These are phyloP conservation scores for Threskiornis aethiopicus DNA, from an alignment of 2,797 vertebrate genomes.

Conservation along the genomic window DNA sequence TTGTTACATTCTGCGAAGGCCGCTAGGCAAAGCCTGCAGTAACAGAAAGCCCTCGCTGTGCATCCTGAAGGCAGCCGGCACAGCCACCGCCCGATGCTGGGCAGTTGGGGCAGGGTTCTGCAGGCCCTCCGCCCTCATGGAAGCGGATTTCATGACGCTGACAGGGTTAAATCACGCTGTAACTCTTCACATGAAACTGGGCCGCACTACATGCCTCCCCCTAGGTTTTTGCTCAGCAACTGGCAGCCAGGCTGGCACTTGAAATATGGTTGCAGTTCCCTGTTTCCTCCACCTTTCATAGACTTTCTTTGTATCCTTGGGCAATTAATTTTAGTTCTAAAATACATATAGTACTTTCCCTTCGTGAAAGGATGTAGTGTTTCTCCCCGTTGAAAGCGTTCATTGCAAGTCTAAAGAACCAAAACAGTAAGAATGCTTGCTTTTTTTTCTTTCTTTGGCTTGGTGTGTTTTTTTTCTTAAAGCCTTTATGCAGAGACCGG, in stretches of 20 bases:
- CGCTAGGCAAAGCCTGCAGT: neutral
- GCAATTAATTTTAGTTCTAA: neutral
- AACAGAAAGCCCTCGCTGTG: too few species aligned
- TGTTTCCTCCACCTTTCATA: neutral
- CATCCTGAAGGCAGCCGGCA: neutral
- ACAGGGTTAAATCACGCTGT: neutral
- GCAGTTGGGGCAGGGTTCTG: accelerated
- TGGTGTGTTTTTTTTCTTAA: neutral
- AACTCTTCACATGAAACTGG: neutral
- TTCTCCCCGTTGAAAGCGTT: neutral
- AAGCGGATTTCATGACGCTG: accelerated
- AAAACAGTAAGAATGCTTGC: neutral
- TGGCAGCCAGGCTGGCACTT: neutral
- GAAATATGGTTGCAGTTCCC: neutral
- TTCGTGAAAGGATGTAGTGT: neutral
- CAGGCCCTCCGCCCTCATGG: neutral
- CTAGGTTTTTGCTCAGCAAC: neutral
- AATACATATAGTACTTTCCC: neutral
- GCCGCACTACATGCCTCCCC: neutral
- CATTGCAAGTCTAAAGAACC: neutral
- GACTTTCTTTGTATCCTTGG: neutral
- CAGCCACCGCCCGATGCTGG: neutral
- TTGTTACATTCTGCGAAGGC: neutral
- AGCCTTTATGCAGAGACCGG: neutral
- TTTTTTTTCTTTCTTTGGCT: neutral